A percentile compares a stretch with the other conserved stretches of the same genome.
Evolutionary conservation across 2,888 invertebrate genomes (phyloP).

Genomic region (Drosophila acutilabella): DNA sequence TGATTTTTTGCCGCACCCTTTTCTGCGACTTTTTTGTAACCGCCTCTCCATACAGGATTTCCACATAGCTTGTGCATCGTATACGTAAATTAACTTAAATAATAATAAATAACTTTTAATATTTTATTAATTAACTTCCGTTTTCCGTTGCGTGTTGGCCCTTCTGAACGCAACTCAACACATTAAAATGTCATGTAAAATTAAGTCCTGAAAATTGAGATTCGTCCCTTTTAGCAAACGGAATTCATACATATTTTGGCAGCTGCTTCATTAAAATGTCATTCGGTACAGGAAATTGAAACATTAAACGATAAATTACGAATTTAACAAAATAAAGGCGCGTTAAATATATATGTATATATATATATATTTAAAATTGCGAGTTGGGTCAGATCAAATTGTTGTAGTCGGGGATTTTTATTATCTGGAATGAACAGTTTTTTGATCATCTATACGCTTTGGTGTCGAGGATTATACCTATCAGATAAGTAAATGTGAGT

Average conservation of each 20-base stretch:
- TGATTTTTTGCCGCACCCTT: no score
- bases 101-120: conserved; percentile 79
- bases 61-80: no score
- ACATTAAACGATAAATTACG: conserved; percentile 74
- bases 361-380: conserved; percentile 24
- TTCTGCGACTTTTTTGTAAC: no score
- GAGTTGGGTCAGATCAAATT: not conserved
- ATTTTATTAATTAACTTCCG: conserved; percentile 80
- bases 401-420: conserved; percentile 1
- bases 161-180: conserved; percentile 33
- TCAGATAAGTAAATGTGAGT: not conserved
- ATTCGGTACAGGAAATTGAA: conserved; percentile 83
- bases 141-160: conserved; percentile 64
- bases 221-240: conserved; percentile 35
- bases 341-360: conserved; percentile 28
- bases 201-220: conserved; percentile 52
- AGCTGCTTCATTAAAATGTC: conserved; percentile 82
- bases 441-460: conserved; percentile 46
- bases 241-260: conserved; percentile 59
- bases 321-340: conserved; percentile 50
- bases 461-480: conserved; percentile 4
- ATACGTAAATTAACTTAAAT: conserved; percentile 71
- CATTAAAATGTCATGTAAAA: conserved; percentile 79
- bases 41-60: no score
- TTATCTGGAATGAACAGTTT: not conserved